Base-by-base conservation (phyloP, 2,888 invertebrate genomes). In the Epirrita christyi region DNA sequence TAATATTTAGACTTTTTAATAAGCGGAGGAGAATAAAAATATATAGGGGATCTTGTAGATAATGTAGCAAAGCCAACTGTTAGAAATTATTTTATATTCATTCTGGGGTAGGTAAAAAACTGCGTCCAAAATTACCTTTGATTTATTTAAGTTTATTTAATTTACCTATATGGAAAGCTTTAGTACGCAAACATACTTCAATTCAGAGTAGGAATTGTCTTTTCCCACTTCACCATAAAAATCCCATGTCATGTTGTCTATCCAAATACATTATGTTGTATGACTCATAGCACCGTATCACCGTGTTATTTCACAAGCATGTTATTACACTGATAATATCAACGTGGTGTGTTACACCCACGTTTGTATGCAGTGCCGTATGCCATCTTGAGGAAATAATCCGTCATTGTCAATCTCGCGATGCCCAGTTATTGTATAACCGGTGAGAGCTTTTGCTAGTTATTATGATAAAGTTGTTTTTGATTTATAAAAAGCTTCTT, bases 371-470 rank as follows among this genome's bases (percentile, higher is more conserved):
- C 73, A 75, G 69, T 73, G 72, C 72, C 62, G 68, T 82, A 77
- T 76, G 70, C 71, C 66, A 51, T 54, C 67, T 78, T 72, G 75
- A 81, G 81, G 83, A 83, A 86, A 86, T 78, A 82, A 86, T 88
- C 80, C 77, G 76, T 90, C 88, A 85, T 80, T 87, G 88, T 87
- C 88, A 84, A 83, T 82, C 80, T 75, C 80, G 76, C 73, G 79
- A 80, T 79, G 77, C 75, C 77, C 80, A 85, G 83, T 85, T 81
- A 84, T 81, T 80, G 71, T 72, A 73, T 75, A n/a, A n/a, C 59
- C 56, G 50, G 48, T 61, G 55, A 58, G 52, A 57, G 50, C 15
- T 54, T 54, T 47, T 34, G 58, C 59, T 57, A 14, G 49, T 59
- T 50, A 43, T 46, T 37, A 50, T 53, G 40, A 58, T 59, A 28